phyloP scores from a whole-genome alignment of 2,888 invertebrate genomes.

The Gymnoscelis rufifasciata region DNA sequence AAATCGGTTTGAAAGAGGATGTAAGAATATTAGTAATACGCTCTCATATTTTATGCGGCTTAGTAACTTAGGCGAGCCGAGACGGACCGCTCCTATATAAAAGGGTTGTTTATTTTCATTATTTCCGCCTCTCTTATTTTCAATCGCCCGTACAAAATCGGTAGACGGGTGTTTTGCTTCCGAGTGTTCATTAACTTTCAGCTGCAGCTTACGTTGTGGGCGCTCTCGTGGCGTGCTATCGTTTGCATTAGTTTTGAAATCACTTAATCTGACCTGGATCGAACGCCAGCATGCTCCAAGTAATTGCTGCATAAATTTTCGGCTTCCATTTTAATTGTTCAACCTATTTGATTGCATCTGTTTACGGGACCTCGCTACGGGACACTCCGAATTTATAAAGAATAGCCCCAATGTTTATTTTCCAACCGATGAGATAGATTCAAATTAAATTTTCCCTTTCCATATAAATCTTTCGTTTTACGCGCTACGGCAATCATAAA shows the following conservation, averaged over 20 bases:
- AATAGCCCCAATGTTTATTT: neutral
- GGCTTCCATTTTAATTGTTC: conserved; percentile 61
- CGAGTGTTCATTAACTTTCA: conserved; percentile 62
- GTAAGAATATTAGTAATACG: conserved; percentile 6
- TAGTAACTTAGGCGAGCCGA: conserved; percentile 3
- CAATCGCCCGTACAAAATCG: conserved; percentile 41
- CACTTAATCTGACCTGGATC: conserved; percentile 75
- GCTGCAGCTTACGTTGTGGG: conserved; percentile 43
- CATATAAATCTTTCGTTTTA: neutral
- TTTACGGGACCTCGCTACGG: conserved; percentile 16
- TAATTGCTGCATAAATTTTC: conserved; percentile 74
- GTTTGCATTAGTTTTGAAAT: conserved; percentile 74
- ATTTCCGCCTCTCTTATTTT: conserved; percentile 33
- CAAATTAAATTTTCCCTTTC: neutral
- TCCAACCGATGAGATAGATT: neutral
- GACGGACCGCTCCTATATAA: conserved; percentile 8
- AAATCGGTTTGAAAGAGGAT: neutral
- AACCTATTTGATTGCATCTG: conserved; percentile 32
- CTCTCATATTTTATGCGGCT: conserved; percentile 5
- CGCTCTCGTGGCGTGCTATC: conserved; percentile 58
- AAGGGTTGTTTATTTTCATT: conserved; percentile 18
- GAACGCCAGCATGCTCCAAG: conserved; percentile 63
- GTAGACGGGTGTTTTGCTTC: conserved; percentile 40
- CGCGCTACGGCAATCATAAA: conserved; percentile 7
- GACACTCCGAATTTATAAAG: conserved; percentile 6